phyloP scores from a whole-genome alignment of 2,797 vertebrate species.

The Gila robusta region DNA sequence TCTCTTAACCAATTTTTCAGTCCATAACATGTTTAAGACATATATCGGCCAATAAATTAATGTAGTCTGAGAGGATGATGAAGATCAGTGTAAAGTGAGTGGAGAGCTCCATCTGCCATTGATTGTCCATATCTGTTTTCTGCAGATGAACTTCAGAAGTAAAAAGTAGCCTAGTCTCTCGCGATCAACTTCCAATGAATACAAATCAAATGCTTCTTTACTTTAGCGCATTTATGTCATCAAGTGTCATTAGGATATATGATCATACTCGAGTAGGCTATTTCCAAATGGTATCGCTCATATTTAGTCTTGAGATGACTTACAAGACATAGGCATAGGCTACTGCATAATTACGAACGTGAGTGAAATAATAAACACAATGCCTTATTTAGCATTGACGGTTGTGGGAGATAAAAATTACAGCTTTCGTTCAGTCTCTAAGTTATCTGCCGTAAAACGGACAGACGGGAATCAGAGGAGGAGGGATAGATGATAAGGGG shows the following conservation, averaged over 20 bases:
- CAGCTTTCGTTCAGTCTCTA: not conserved
- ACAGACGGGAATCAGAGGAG: not conserved
- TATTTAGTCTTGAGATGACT: not conserved
- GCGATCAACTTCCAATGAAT: constrained; percentile 72
- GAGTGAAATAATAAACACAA: constrained; percentile 19
- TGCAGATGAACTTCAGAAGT: constrained; percentile 78
- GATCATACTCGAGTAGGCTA: not conserved
- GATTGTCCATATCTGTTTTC: constrained; percentile 82
- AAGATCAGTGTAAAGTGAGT: constrained; percentile 67
- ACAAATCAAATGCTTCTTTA: constrained; percentile 31
- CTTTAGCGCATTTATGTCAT: constrained; percentile 1
- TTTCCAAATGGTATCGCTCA: not conserved
- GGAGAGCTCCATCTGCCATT: constrained; percentile 63
- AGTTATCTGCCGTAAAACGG: not conserved
- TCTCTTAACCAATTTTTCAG: constrained; percentile 88
- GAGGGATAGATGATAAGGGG: not conserved
- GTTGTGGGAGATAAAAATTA: constrained; percentile 1
- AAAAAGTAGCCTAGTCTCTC: constrained; percentile 76
- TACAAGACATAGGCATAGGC: not conserved
- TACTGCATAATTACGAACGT: not conserved
- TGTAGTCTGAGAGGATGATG: constrained; percentile 75
- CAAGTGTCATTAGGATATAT: not conserved
- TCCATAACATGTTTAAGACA: constrained; percentile 82
- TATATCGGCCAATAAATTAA: constrained; percentile 82
- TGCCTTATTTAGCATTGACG: not conserved